A percentile compares a stretch with the other conserved stretches of the same genome.
These are phyloP conservation scores for Charadrius vociferus DNA, from an alignment of 2,113 vertebrate species.

Conservation along the genomic window DNA sequence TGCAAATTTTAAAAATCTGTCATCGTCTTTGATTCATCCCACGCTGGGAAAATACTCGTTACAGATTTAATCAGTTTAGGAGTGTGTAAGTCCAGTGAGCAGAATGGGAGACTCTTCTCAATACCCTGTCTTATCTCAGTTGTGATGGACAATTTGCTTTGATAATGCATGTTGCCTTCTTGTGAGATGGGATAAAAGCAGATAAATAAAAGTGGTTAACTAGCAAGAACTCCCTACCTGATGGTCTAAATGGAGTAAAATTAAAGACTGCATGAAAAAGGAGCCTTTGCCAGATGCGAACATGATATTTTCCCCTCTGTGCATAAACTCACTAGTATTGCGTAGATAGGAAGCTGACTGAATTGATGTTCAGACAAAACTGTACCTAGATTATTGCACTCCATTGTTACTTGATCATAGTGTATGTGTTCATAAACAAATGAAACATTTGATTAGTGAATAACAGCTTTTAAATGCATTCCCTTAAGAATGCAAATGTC, in stretches of 20 bases:
- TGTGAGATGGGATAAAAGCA: not conserved
- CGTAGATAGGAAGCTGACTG: not conserved
- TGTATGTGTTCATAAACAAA: not conserved
- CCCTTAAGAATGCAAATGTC: not conserved
- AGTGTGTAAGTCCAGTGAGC: not conserved
- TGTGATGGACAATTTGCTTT: not conserved
- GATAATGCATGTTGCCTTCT: not conserved
- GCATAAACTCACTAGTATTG: fast-evolving
- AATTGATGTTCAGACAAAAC: not conserved
- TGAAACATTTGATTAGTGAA: not conserved
- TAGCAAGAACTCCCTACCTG: not conserved
- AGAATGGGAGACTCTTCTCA: not conserved
- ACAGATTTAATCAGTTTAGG: not conserved
- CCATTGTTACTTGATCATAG: fast-evolving
- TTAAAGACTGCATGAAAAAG: not conserved
- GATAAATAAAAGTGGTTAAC: not conserved
- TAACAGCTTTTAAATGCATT: not conserved
- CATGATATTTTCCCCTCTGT: fast-evolving
- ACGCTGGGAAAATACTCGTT: not conserved
- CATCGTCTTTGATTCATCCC: not conserved
- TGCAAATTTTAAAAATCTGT: not conserved
- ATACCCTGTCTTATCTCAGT: not conserved
- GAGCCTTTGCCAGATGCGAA: not conserved
- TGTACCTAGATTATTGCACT: not conserved
- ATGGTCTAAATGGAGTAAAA: not conserved